Evolutionary conservation across 1,140 invertebrate species (phyloP), one percentile per base, ranked within the genome.

Genomic region (Philotrypesis tridentata): DNA sequence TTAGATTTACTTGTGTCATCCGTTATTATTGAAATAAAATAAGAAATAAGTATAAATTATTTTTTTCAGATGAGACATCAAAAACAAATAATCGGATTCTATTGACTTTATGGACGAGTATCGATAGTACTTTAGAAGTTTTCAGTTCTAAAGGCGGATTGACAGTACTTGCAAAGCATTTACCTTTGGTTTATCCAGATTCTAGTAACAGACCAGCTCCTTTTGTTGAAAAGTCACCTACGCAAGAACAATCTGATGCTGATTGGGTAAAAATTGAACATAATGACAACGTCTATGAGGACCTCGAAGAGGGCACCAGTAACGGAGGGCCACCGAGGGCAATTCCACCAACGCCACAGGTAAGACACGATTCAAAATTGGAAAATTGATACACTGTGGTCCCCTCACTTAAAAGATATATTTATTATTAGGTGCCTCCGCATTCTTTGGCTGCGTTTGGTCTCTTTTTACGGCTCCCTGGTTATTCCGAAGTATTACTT

Each of bases 391-490:
- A n/a, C n/a, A n/a, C n/a, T n/a, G n/a, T n/a, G n/a, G n/a, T n/a
- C n/a, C n/a, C n/a, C n/a, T n/a, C 23, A 27, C 33, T 61, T 61
- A 31, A 61, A 33, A 5, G 4, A 31, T 33, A n/a, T 21, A 75
- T 61, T n/a, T 40, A 61, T 75, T 12, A 14, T 55, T 25, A 94
- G 85, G 96, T 98, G 40, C 97, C 97, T 4, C 95, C 96, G 27
- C 97, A 98, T 91, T 97, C 97, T 33, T 92, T 98, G 37, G 95
- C 96, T 12, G 97, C 97, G 2, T 97, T 98, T 89, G 96, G 96
- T 7, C 91, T 98, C 21, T 97, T 98, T 87, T 92, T 98, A 11
- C 83, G 97, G 67, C 90, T 98, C 79, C 97, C 97, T 0, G 96
- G 97, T 7, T 98, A 98, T 89, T 97, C 97, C 0, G 96, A 97